These are phyloP conservation scores for Rafetus swinhoei DNA, from an alignment of 2,113 vertebrate genomes.

Conservation along the genomic window DNA sequence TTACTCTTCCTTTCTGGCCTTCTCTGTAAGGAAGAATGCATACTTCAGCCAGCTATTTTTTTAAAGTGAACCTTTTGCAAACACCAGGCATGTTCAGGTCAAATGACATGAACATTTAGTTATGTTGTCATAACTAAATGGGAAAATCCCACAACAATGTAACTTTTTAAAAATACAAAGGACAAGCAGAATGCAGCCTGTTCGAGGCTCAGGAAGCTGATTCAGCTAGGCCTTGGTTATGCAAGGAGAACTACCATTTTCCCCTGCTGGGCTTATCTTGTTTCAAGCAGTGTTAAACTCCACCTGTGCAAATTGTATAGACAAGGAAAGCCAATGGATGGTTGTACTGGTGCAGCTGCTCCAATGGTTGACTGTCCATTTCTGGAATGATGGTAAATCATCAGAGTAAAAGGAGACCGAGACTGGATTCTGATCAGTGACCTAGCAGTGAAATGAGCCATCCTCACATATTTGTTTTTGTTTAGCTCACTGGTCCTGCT, in stretches of 20 bases:
- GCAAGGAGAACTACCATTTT: background rate
- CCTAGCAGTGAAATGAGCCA: background rate
- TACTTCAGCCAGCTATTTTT: accelerated
- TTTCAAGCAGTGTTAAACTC: background rate
- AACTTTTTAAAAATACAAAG: accelerated
- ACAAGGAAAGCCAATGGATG: background rate
- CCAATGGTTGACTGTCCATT: background rate
- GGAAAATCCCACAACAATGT: background rate
- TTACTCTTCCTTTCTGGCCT: background rate
- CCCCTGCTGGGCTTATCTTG: background rate
- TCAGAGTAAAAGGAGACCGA: accelerated
- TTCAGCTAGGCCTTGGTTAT: background rate
- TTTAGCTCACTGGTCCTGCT: background rate
- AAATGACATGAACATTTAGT: accelerated
- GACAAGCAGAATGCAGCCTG: background rate
- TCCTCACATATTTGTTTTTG: background rate
- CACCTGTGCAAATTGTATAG: accelerated
- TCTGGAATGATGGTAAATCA: background rate
- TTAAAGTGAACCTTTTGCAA: background rate
- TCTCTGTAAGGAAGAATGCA: accelerated
- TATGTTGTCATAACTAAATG: accelerated
- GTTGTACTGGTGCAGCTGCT: background rate
- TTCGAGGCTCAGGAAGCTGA: background rate
- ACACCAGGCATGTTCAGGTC: accelerated
- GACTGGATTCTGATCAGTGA: background rate